Evolutionary conservation across 2,888 invertebrate species (phyloP), one percentile per base, ranked within the genome.

Genomic region (Callyntrura guangdongensis): DNA sequence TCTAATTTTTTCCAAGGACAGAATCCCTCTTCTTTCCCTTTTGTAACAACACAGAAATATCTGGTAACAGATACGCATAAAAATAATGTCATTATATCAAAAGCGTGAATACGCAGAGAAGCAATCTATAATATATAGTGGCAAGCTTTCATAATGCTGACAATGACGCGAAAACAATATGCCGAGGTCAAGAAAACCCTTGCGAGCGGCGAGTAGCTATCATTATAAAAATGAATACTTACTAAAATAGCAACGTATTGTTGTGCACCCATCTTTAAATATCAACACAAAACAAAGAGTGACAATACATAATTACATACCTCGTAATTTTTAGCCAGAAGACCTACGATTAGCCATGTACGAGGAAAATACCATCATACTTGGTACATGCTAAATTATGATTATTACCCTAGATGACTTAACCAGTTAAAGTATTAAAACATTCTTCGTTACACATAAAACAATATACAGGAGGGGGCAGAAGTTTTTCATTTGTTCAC

Each of bases 191-290:
- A 59, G 6, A 6, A 47, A n/a, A n/a, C n/a, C n/a, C n/a, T n/a
- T 53, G 11, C 53, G 53, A 53, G 14, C 6, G 6, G 3, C 17
- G 2, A 59, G 17, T 17, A 59, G 1, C 17, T 53, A 53, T 53
- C 17, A 3, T 59, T 59, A 8, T 59, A 17, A 53, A 27, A 64
- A 64, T 64, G 17, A 36, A 74, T 8, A 11, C 72, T 74, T 74
- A 47, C 47, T 74, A 47, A 74, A 74, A 20, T 53, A 79, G 20
- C 27, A 79, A 79, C 56, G 72, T 72, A 72, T 45, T 72, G 85
- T 72, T 72, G 85, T 85, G 85, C 85, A 85, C 85, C 85, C 85
- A 72, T 85, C 84, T 72, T 47, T 72, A 22, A 79, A 85, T 74
- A 85, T 72, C 69, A 72, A 74, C 72, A 85, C 59, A 53, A 56